Base-by-base conservation (phyloP, 1,140 invertebrate genomes). In the Lordiphosa mommai region DNA sequence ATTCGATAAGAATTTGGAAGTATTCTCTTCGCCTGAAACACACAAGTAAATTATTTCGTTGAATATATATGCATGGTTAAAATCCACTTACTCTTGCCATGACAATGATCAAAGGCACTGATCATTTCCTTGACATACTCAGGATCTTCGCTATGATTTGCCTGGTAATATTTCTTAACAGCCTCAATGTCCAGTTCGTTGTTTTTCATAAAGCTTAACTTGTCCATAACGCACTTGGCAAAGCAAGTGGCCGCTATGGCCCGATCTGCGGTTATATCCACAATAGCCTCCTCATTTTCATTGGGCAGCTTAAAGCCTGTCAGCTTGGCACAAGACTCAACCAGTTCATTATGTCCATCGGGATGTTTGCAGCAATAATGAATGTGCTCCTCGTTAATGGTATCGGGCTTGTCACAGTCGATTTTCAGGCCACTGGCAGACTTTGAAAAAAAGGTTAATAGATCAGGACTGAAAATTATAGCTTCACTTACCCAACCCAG, bases 101-200 rank as follows among this genome's bases (percentile, higher is more conserved):
- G 82, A 10, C 80, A 86, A 23, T 72, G 63, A 65, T 86, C 82
- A 12, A 86, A 86, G 23, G 74, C 74, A 14, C 37, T 82, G 8
- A 82, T 66, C 80, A 86, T 86, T 58, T 86, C 80, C 23, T 50
- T 76, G 30, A 32, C 82, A 41, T 86, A 86, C 20, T 86, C 80
- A 0, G 67, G 40, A 57, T 86, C 80, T 1, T 48, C 12, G 3
- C 7, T 13, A 13, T 52, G 60, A 12, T 61, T 64, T 0, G 14
- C 37, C 0, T 38, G 48, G 17, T 61, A 72, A 27, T 69, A 56
- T 9, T 56, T 37, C 1, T 16, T 41, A 1, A 86, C 82, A 0
- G 59, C 68, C 4, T 38, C 32, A 67, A 86, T 86, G 33, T 86
- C 64, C 41, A 86, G 8, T 0, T 47, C 48, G 1, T 60, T 16